phyloP scores from a whole-genome alignment of 2,888 invertebrate genomes.

The Listrodromus nycthemerus region DNA sequence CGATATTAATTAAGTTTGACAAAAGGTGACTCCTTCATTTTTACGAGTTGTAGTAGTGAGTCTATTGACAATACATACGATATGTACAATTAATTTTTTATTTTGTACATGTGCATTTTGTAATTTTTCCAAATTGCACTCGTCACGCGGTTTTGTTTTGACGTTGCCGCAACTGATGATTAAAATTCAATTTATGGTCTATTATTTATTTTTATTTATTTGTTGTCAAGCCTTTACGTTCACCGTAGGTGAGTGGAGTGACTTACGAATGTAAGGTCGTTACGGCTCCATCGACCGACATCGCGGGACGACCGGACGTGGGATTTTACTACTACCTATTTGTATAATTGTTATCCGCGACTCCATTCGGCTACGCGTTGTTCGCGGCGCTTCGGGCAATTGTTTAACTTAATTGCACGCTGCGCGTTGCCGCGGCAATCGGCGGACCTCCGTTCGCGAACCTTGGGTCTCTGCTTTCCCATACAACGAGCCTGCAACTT shows the following conservation, averaged over 20 bases:
- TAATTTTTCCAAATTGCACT: too few relatives aligned
- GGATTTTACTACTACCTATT: constrained; percentile 29
- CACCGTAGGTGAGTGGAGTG: neutral
- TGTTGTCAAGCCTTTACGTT: neutral
- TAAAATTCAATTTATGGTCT: too few relatives aligned
- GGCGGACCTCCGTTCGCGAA: constrained; percentile 52
- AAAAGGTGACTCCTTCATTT: too few relatives aligned
- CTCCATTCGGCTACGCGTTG: constrained; percentile 62
- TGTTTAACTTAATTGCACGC: constrained; percentile 83
- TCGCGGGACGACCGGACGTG: neutral
- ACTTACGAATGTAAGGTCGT: constrained; percentile 7
- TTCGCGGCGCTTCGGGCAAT: constrained; percentile 80
- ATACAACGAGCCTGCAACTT: constrained; percentile 69
- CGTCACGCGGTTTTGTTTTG: too few relatives aligned
- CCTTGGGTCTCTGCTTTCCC: constrained; percentile 75
- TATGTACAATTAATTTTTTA: too few relatives aligned
- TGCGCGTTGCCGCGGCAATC: constrained; percentile 64
- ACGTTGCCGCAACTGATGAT: too few relatives aligned
- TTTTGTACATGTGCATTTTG: too few relatives aligned
- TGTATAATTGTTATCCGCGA: constrained; percentile 32
- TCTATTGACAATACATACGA: too few relatives aligned
- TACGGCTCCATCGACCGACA: neutral
- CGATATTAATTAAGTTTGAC: too few relatives aligned
- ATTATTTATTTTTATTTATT: neutral
- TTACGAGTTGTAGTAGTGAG: too few relatives aligned